Conservation (phyloP, 2,797 vertebrate species). For the Chelmon rostratus region DNA sequence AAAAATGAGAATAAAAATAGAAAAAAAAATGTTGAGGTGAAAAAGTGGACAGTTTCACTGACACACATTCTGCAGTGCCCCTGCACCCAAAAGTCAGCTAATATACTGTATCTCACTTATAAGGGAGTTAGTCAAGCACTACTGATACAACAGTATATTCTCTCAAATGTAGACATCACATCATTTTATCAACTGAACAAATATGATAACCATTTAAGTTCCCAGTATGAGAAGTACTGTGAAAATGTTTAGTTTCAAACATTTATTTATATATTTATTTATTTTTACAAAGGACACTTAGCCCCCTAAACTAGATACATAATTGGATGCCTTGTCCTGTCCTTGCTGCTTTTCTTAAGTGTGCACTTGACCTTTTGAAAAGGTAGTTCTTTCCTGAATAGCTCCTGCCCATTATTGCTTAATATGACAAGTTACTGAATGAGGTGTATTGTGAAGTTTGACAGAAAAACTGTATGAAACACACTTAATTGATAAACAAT, state of each 20-base stretch:
- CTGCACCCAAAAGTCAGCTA: background rate
- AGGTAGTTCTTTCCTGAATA: conserved; percentile 2
- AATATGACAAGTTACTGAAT: conserved; percentile 21
- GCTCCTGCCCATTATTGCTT: background rate
- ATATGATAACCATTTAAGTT: background rate
- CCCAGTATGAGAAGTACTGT: background rate
- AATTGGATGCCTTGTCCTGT: conserved; percentile 1
- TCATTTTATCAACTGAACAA: background rate
- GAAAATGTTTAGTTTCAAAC: background rate
- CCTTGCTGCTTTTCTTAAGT: conserved; percentile 15
- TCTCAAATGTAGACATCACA: background rate
- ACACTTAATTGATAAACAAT: conserved; percentile 26
- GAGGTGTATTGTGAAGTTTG: background rate
- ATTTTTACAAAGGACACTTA: background rate
- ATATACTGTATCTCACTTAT: background rate
- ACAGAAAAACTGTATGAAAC: conserved; percentile 5
- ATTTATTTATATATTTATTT: too few relatives aligned
- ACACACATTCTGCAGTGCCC: background rate
- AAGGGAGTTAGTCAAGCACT: background rate
- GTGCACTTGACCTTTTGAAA: conserved; percentile 9
- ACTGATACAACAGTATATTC: background rate
- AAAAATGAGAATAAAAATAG: background rate
- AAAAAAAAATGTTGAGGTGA: background rate
- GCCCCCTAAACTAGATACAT: background rate
- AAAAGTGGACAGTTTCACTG: background rate